Evolutionary conservation across 2,888 invertebrate genomes (phyloP).

Genomic region (Hirtodrosophila cameraria): DNA sequence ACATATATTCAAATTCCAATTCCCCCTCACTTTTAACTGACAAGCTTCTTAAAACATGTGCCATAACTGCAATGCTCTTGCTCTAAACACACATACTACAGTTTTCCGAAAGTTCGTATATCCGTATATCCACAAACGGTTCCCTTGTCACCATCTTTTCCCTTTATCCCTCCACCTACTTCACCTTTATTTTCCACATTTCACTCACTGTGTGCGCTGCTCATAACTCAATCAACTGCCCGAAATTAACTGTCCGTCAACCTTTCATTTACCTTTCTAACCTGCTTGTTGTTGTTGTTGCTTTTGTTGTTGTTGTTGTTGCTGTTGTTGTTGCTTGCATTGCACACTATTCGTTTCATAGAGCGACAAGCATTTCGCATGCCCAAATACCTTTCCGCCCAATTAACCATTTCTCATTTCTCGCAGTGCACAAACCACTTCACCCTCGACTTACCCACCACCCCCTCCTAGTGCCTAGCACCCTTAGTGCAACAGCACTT

Average conservation of each 20-base stretch:
- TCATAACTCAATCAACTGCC: constrained; percentile 64
- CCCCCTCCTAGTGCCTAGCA: neutral
- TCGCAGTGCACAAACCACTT: constrained; percentile 57
- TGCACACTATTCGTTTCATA: constrained; percentile 46
- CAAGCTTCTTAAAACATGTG: no score
- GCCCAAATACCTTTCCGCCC: constrained; percentile 66
- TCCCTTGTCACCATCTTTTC: neutral
- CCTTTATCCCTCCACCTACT: neutral
- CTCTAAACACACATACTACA: neutral
- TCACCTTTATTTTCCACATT: neutral
- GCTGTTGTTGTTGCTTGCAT: constrained; percentile 10
- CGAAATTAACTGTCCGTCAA: constrained; percentile 73
- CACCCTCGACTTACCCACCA: neutral
- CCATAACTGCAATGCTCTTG: no score
- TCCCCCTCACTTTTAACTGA: no score
- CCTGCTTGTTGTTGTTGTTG: constrained; percentile 32
- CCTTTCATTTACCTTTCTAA: constrained; percentile 68
- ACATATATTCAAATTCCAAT: no score
- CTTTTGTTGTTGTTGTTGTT: neutral
- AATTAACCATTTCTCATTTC: constrained; percentile 71
- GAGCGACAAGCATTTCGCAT: constrained; percentile 43
- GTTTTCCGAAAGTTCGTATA: no score
- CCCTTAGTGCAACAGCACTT: constrained; percentile 18
- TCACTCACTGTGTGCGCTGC: constrained; percentile 22
- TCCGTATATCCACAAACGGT: constrained; percentile 17